These are phyloP conservation scores for Rynchops niger DNA, from an alignment of 2,113 vertebrate species.

Conservation along the genomic window DNA sequence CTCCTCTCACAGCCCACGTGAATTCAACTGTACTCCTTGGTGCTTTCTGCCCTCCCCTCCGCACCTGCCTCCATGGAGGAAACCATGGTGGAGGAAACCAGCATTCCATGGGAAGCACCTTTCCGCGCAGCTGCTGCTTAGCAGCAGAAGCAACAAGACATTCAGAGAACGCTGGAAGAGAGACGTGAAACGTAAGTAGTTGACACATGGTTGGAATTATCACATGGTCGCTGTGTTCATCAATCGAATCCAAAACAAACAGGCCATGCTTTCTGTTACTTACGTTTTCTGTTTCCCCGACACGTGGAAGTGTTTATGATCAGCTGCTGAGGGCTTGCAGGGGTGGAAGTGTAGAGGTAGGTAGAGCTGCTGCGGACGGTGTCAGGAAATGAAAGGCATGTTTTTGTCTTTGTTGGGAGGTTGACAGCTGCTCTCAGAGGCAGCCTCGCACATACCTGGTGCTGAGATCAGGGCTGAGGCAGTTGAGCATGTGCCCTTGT, in stretches of 20 bases:
- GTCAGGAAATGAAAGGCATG: neutral
- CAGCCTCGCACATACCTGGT: neutral
- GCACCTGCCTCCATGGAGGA: neutral
- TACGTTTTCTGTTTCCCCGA: neutral
- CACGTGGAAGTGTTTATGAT: neutral
- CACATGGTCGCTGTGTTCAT: neutral
- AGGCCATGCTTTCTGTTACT: neutral
- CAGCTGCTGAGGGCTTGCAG: neutral
- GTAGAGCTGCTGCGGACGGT: neutral
- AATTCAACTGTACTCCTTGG: neutral
- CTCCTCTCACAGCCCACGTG: fast-evolving
- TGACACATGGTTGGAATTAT: neutral
- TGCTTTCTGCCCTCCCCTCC: neutral
- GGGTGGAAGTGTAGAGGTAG: neutral
- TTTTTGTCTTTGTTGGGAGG: neutral
- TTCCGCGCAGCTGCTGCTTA: neutral
- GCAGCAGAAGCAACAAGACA: neutral
- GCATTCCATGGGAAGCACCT: neutral
- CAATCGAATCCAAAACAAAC: neutral
- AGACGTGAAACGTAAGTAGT: neutral
- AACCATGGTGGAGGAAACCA: fast-evolving
- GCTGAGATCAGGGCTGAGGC: neutral
- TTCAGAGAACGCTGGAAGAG: neutral
- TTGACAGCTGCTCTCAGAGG: neutral
- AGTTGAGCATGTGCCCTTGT: neutral